Evolutionary conservation across 92 coral and sea anemone species (phyloP), one percentile per base, ranked within the genome.

Genomic region (Heteractis magnifica): DNA sequence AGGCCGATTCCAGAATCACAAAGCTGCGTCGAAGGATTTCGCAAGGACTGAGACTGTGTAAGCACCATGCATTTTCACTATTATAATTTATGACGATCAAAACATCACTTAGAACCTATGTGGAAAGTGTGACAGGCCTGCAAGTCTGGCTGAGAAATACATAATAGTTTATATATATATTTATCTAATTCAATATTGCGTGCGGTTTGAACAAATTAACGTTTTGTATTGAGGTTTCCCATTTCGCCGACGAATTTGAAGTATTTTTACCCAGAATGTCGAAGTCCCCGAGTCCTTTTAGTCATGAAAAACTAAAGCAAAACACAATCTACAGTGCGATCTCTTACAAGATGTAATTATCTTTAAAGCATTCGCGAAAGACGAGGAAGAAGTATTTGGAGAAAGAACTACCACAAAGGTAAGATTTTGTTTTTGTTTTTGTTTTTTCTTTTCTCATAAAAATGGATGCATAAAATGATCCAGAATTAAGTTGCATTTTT

Each of bases 31-130:
- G 94, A 82, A 91, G 93, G 80, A 87, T 95, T 73, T 95, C 98
- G 18, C 98, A 95, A 81, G 94, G 98, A 62, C 86, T 95, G 52
- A 90, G 98, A 53, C 79, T 95, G n/a, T 95, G 98, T 95, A 83
- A 88, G 98, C 90, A 19, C 50, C n/a, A 19, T 77, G 78, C 75
- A 18, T 72, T 21, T 81, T 70, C 78, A 18, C 49, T 19, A 50
- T 41, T 19, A 21, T 55, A 41, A 44, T 23, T 77, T 49, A 15
- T 9, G 68, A 52, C 16, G 44, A 50, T 50, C 34, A 19, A 81
- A 51, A 4, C 58, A 65, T 44, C 75, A 79, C 73, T 79, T 77
- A 84, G 82, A 58, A 76, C 71, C 68, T 75, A 3, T 64, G 82
- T 77, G 72, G 84, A 41, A 81, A 81, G 84, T 51, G 84, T 81